Base-by-base conservation (phyloP, 53 echinoderm and acorn worm species). In the Pentamera pediparva region DNA sequence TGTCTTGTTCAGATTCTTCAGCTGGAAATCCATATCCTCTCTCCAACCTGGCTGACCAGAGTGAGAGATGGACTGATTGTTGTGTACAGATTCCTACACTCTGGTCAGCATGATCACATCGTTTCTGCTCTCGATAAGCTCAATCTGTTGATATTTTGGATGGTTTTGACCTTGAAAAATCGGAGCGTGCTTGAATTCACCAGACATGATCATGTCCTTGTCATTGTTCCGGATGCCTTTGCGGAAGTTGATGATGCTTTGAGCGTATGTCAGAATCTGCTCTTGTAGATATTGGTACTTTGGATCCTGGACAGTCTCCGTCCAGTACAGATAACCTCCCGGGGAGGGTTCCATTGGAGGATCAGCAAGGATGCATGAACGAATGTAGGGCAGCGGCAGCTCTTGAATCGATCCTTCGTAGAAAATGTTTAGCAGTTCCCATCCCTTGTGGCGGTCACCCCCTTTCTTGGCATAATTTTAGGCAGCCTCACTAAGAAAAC, bases 1-100 rank as follows among this genome's bases (percentile, higher is more conserved):
- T n/a, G n/a, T n/a, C 49, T 86, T 86, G 76, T 86, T 82, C 5
- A 86, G 1, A 21, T 67, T 75, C 43, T 86, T 81, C 4, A 86
- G 61, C 17, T 57, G 41, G 10, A 60, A 83, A 26, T 82, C 86
- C 2, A 83, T 49, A 19, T 79, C 86, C 13, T 86, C 75, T 11
- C 56, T 65, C 7, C 78, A 57, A 0, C 64, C 69, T 9, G 15
- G 1, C 13, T 76, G 34, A 5, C 77, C 81, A 8, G n/a, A n/a
- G n/a, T n/a, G n/a, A n/a, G n/a, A n/a, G n/a, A 81, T 36, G 9
- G 77, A 49, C 33, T 71, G 72, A 24, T 31, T 4, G 0, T 29
- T n/a, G 3, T 71, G 47, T 11, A 51, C 49, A 49, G 51, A 71
- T 5, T 35, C 19, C 29, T 71, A 24, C 13, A 71, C 27, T 49